Percentiles rank a stretch among this genome's conserved stretches.
phyloP scores from a whole-genome alignment of 2,888 invertebrate genomes.

The Tetragonula carbonaria region DNA sequence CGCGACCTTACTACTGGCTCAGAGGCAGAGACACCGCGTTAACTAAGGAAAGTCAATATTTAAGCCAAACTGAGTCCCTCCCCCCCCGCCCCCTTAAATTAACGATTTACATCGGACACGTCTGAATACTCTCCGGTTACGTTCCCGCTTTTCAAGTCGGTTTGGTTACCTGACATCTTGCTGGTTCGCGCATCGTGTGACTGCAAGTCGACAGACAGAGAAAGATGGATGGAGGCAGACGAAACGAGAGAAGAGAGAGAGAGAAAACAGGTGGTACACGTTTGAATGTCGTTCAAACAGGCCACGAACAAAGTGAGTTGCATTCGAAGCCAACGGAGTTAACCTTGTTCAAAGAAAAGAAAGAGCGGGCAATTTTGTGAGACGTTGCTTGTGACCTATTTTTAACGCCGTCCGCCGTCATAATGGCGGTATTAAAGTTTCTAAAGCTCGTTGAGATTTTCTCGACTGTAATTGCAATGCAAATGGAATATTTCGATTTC shows the following conservation, averaged over 20 bases:
- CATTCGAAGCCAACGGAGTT: slow-evolving; percentile 7
- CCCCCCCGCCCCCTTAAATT: slow-evolving; percentile 64
- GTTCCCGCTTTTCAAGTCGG: slow-evolving; percentile 50
- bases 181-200: slow-evolving; percentile 28
- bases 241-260: too few species aligned
- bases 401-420: neutral
- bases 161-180: slow-evolving; percentile 44
- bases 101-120: slow-evolving; percentile 70
- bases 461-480: neutral
- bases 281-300: slow-evolving; percentile 24
- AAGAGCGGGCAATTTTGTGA: slow-evolving; percentile 11
- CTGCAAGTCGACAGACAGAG: neutral
- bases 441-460: neutral
- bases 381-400: neutral
- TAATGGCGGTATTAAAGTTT: neutral
- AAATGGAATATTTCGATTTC: too few species aligned
- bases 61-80: slow-evolving; percentile 66
- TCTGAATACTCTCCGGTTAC: slow-evolving; percentile 55
- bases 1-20: slow-evolving; percentile 59
- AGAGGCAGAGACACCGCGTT: slow-evolving; percentile 56
- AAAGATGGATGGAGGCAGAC: neutral
- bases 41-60: slow-evolving; percentile 71
- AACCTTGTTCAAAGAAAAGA: slow-evolving; percentile 8
- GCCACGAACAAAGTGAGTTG: slow-evolving; percentile 12
- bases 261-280: neutral